Conservation (phyloP, 2,797 vertebrate species). For the Galagoides demidoff region DNA sequence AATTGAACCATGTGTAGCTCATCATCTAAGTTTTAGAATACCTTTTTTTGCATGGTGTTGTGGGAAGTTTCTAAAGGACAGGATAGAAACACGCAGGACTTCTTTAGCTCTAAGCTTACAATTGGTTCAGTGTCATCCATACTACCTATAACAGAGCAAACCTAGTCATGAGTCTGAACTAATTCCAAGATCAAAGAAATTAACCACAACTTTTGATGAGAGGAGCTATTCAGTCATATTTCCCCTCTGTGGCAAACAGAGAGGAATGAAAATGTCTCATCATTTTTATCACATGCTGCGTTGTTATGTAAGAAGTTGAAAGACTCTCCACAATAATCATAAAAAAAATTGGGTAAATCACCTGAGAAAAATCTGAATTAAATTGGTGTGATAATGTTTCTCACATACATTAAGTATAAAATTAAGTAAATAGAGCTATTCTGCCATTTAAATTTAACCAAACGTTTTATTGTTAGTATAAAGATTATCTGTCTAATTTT, state of each 20-base stretch:
- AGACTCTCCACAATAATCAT: not conserved
- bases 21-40: too few species aligned
- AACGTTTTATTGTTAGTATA: not conserved
- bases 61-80: not conserved
- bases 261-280: not conserved
- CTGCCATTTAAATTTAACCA: not conserved
- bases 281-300: not conserved
- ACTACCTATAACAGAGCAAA: not conserved
- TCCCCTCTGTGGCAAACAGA: not conserved
- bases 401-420: not conserved
- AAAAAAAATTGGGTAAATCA: not conserved
- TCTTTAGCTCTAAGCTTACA: not conserved
- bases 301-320: not conserved
- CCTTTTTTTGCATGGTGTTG: not conserved
- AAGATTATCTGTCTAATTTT: not conserved
- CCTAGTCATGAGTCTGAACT: not conserved
- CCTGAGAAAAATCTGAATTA: not conserved
- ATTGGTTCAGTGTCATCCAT: not conserved
- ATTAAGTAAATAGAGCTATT: not conserved
- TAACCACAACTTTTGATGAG: not conserved
- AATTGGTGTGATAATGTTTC: not conserved
- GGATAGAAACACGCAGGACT: not conserved
- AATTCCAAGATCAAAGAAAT: not conserved
- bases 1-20: too few species aligned
- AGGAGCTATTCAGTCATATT: not conserved